phyloP scores from a whole-genome alignment of 1,140 invertebrate genomes.

The Ericerus pela region DNA sequence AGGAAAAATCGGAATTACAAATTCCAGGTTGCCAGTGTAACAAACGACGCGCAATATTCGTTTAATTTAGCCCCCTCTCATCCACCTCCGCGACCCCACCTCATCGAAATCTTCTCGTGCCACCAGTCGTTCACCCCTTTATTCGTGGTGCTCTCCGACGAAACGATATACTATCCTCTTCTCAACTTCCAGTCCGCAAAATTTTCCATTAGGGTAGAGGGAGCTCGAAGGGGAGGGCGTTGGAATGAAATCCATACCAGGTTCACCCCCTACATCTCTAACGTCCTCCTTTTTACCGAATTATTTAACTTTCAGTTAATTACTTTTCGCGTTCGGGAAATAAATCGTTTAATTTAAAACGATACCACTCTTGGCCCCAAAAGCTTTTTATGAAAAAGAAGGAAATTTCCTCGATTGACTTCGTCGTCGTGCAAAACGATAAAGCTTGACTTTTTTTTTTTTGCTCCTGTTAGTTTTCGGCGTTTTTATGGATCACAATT shows the following conservation, averaged over 20 bases:
- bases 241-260: too few relatives aligned
- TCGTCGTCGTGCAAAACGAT: too few relatives aligned
- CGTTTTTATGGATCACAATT: constrained; percentile 5
- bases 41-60: constrained; percentile 10
- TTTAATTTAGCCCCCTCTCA: too few relatives aligned
- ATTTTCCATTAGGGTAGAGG: constrained; percentile 1
- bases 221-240: too few relatives aligned
- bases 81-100: too few relatives aligned
- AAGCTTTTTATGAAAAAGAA: neutral
- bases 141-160: neutral
- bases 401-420: constrained; percentile 5
- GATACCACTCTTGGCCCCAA: too few relatives aligned
- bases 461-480: neutral
- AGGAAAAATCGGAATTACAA: constrained; percentile 7
- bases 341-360: constrained; percentile 11
- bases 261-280: too few relatives aligned
- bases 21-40: constrained; percentile 8
- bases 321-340: constrained; percentile 8
- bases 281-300: neutral
- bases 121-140: neutral
- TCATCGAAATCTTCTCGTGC: too few relatives aligned
- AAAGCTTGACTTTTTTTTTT: neutral
- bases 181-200: neutral
- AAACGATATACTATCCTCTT: too few relatives aligned
- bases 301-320: constrained; percentile 11